Evolutionary conservation across 2,888 invertebrate genomes (phyloP).

Genomic region (Pecten maximus): DNA sequence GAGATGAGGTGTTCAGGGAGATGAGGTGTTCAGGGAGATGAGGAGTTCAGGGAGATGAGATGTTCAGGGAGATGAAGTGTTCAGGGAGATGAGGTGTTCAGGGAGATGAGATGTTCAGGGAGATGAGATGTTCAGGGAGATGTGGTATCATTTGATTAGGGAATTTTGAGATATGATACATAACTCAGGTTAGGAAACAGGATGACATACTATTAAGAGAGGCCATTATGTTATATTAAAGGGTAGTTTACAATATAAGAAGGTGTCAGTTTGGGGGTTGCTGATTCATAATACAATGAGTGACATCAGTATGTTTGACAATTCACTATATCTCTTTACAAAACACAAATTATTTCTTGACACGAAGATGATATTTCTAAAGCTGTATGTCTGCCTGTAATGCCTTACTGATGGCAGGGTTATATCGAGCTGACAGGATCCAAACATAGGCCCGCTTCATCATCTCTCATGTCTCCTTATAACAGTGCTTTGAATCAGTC

Average conservation of each 20-base stretch:
- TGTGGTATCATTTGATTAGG: too few species aligned
- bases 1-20: too few species aligned
- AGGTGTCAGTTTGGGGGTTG: not conserved
- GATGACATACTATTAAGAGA: not conserved
- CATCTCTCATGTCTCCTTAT: not conserved
- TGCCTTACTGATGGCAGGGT: not conserved
- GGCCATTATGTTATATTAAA: not conserved
- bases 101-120: too few species aligned
- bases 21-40: too few species aligned
- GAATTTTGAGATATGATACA: too few species aligned
- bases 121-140: too few species aligned
- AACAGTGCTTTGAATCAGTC: not conserved
- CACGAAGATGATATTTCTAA: not conserved
- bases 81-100: too few species aligned
- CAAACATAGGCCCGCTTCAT: not conserved
- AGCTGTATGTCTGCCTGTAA: not conserved
- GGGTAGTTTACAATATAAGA: not conserved
- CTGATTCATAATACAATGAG: not conserved
- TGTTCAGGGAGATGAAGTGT: too few species aligned
- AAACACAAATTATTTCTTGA: slow-evolving; percentile 4
- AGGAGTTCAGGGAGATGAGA: too few species aligned
- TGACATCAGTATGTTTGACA: not conserved
- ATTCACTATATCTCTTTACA: not conserved
- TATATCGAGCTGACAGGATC: not conserved
- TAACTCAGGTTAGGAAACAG: too few species aligned